A percentile compares a stretch with the other conserved stretches of the same genome.
Evolutionary conservation across 2,113 vertebrate species (phyloP).

Genomic region (Andinoacara biseriatus): DNA sequence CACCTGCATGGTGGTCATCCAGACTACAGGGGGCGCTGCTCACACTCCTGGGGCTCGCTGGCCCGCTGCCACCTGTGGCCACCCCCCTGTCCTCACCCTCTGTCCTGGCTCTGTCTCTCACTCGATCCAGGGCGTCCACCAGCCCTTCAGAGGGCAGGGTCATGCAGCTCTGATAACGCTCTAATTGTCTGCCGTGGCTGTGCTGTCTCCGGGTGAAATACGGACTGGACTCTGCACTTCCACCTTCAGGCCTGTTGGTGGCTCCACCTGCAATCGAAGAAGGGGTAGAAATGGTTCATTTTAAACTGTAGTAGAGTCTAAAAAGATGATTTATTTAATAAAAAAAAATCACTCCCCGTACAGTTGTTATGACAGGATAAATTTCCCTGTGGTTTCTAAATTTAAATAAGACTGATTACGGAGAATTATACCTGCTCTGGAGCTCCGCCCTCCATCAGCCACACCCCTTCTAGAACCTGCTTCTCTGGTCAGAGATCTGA

Average conservation of each 20-base stretch:
- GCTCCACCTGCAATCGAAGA: neutral
- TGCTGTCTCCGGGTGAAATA: conserved; percentile 79
- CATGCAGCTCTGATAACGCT: conserved; percentile 84
- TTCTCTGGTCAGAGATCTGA: conserved; percentile 60
- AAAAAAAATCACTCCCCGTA: too few relatives aligned
- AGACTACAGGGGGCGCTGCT: conserved; percentile 67
- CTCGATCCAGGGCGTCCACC: conserved; percentile 52
- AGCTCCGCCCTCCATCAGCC: conserved; percentile 44
- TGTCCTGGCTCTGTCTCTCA: conserved; percentile 21
- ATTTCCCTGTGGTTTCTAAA: neutral
- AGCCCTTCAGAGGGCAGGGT: conserved; percentile 70
- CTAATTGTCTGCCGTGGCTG: conserved; percentile 42
- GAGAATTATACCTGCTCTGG: conserved; percentile 26
- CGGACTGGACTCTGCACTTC: conserved; percentile 81
- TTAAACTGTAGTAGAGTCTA: too few relatives aligned
- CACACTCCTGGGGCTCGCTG: conserved; percentile 72
- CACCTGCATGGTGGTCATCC: conserved; percentile 3
- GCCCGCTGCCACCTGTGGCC: conserved; percentile 39
- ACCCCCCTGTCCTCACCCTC: conserved; percentile 41
- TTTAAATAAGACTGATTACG: neutral
- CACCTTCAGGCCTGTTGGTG: conserved; percentile 35
- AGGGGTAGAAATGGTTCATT: neutral
- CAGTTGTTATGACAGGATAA: neutral
- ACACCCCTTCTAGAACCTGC: conserved; percentile 39
- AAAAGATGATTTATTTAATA: too few relatives aligned